Evolutionary conservation across 1,140 invertebrate species (phyloP).

Genomic region (Battus philenor): DNA sequence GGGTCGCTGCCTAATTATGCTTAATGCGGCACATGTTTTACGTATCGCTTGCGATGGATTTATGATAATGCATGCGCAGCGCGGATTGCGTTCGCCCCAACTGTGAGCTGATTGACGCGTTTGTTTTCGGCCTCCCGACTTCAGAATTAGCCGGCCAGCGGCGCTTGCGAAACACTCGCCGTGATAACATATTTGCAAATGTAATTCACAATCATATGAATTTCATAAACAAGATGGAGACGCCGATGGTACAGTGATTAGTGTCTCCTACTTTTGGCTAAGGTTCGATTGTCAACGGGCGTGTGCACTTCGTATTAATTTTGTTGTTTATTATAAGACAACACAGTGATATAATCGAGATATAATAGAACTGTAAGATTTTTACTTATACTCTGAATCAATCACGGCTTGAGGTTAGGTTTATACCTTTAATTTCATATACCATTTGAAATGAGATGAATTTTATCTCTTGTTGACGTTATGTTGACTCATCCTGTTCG

Average conservation of each 20-base stretch:
- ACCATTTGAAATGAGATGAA: too few relatives aligned
- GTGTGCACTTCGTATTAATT: too few relatives aligned
- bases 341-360: too few relatives aligned
- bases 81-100: slow-evolving; percentile 25
- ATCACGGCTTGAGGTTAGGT: too few relatives aligned
- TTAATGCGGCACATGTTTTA: slow-evolving; percentile 51
- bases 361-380: too few relatives aligned
- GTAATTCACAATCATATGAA: not conserved
- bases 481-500: too few relatives aligned
- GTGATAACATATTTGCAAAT: not conserved
- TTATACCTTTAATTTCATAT: too few relatives aligned
- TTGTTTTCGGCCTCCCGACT: slow-evolving; percentile 1
- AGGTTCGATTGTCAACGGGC: too few relatives aligned
- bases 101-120: slow-evolving; percentile 15
- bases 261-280: too few relatives aligned
- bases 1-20: slow-evolving; percentile 57
- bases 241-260: not conserved
- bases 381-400: too few relatives aligned
- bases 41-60: slow-evolving; percentile 50
- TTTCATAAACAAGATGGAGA: not conserved
- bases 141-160: not conserved
- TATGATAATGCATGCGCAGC: slow-evolving; percentile 38
- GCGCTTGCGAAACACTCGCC: not conserved
- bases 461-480: too few relatives aligned
- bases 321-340: too few relatives aligned